A percentile compares a stretch with the other conserved stretches of the same genome.
Evolutionary conservation across 2,113 vertebrate species (phyloP).

Genomic region (Sterrhoptilus dennistouni): DNA sequence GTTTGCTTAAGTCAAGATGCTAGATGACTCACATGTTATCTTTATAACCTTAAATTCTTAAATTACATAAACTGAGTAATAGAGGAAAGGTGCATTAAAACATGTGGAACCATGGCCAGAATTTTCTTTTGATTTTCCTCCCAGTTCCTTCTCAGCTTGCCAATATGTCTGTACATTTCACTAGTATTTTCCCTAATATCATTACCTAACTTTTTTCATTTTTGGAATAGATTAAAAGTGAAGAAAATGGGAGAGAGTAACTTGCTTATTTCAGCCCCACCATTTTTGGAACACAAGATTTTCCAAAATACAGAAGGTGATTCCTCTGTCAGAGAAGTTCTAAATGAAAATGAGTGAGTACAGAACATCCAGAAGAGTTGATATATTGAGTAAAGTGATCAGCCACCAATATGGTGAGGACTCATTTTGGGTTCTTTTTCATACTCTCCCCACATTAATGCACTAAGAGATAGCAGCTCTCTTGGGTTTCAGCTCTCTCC

Average conservation of each 20-base stretch:
- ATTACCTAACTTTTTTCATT: background rate
- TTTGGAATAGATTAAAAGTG: background rate
- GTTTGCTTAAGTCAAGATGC: background rate
- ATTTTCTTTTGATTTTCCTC: background rate
- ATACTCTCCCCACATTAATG: background rate
- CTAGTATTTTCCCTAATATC: background rate
- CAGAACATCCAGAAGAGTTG: background rate
- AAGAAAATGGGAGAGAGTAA: background rate
- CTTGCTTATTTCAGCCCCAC: background rate
- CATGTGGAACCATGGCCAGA: background rate
- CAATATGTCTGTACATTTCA: background rate
- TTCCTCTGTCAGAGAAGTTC: background rate
- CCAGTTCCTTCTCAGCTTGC: background rate
- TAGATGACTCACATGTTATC: background rate
- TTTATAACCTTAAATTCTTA: background rate
- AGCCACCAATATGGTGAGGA: background rate
- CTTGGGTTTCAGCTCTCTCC: background rate
- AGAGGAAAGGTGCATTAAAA: background rate
- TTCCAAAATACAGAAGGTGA: background rate
- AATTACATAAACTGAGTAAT: background rate
- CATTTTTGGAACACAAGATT: background rate
- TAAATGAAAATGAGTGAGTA: background rate
- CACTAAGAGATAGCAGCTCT: background rate
- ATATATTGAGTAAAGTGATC: background rate
- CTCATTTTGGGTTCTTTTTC: background rate